Evolutionary conservation across 2,113 vertebrate species (phyloP), one percentile per base, ranked within the genome.

Genomic region (Mustelus asterias): DNA sequence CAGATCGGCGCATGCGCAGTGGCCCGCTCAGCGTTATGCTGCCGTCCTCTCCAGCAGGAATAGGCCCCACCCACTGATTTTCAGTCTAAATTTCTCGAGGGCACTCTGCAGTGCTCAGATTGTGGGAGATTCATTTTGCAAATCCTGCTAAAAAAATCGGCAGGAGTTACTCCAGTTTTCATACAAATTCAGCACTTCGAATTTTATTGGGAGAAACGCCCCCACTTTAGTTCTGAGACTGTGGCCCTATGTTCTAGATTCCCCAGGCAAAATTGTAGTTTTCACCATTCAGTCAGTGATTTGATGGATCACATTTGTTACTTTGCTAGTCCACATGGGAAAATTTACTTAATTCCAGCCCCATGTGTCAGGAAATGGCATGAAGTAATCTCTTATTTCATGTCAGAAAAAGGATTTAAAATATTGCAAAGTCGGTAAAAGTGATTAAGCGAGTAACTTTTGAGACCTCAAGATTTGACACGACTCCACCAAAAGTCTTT

Each of bases 401-500:
- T 67, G n/a, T 41, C 93, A 94, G 20, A 29, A 94, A 94, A 70
- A 70, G 20, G 9, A 29, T 48, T 72, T 29, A 63, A 94, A 69
- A 94, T 72, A 70, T 72, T 94, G 93, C 65, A n/a, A 48, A 94
- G 37, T 94, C 92, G 70, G 92, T 44, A 70, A 94, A 70, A 44
- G 41, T 72, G 37, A 70, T 94, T 70, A 70, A 70, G 22, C 70
- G 8, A 94, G 67, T 37, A 94, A 70, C 20, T 70, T 70, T 72
- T 26, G 24, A 70, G 20, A 70, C 41, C 4, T 24, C n/a, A 94
- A 41, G 18, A 8, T 94, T 94, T 94, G 41, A 94, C 65, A 94
- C 20, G 20, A 22, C 41, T 94, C 70, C 37, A 70, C 24, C 65
- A 48, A 70, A 48, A 37, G 9, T 65, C 92, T 94, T 94, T 94